Conservation (phyloP, 2,888 invertebrate genomes). For the Drosophila mettleri region DNA sequence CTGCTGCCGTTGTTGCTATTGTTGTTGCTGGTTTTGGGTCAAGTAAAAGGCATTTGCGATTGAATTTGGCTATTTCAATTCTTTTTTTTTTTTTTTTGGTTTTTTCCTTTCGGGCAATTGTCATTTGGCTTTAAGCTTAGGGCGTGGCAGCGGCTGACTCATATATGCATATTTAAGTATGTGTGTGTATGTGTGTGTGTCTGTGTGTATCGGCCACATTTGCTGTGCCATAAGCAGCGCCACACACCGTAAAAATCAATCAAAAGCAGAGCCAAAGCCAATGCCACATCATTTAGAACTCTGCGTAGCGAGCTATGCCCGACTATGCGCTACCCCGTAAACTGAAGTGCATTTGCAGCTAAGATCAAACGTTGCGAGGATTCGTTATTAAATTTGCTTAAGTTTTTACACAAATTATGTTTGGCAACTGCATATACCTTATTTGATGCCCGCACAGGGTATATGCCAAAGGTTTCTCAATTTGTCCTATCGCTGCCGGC, state of each 20-base stretch:
- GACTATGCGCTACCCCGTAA: background rate
- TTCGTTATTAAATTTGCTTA: background rate
- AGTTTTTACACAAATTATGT: background rate
- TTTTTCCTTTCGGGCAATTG: slow-evolving; percentile 40
- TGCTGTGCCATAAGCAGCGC: slow-evolving; percentile 13
- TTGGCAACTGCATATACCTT: background rate
- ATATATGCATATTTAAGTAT: slow-evolving; percentile 2
- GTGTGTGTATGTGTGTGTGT: background rate
- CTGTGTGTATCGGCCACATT: background rate
- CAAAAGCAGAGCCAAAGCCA: slow-evolving; percentile 31
- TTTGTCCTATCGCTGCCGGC: slow-evolving; percentile 33
- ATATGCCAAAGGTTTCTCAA: slow-evolving; percentile 29
- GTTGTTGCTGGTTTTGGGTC: slow-evolving; percentile 67
- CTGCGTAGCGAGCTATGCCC: background rate
- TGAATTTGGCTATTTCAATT: slow-evolving; percentile 50
- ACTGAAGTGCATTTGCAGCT: background rate
- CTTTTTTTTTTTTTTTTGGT: slow-evolving; percentile 14
- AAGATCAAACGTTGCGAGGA: no score
- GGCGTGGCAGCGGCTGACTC: slow-evolving; percentile 39
- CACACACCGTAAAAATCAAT: slow-evolving; percentile 19
- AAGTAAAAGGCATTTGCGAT: slow-evolving; percentile 71
- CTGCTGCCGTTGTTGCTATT: slow-evolving; percentile 18
- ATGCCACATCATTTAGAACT: slow-evolving; percentile 15
- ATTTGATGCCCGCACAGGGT: background rate
- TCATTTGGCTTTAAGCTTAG: slow-evolving; percentile 45